These are phyloP conservation scores for Pollenia amentaria DNA, from an alignment of 2,888 invertebrate species.

Conservation along the genomic window DNA sequence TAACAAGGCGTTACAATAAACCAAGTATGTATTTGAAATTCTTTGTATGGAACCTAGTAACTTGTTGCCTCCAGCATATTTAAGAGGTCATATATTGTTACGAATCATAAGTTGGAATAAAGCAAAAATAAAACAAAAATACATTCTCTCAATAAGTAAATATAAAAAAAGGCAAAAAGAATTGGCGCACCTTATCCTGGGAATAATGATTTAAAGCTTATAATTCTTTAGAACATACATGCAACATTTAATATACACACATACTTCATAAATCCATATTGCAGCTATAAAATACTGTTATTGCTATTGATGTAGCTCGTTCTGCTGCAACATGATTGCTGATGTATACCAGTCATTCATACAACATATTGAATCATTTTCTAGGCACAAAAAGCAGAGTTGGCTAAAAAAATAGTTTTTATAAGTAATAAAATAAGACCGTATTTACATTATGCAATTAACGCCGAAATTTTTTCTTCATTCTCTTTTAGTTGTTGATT, in stretches of 20 bases:
- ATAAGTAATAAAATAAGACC: too few species aligned
- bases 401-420: neutral
- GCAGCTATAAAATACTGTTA: constrained; percentile 40
- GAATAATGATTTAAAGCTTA: constrained; percentile 73
- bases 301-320: constrained; percentile 26
- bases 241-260: constrained; percentile 30
- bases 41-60: constrained; percentile 65
- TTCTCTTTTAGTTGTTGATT: too few species aligned
- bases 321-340: constrained; percentile 46
- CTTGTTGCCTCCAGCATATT: constrained; percentile 71
- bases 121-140: constrained; percentile 36
- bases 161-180: constrained; percentile 27
- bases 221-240: constrained; percentile 62
- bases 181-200: constrained; percentile 73
- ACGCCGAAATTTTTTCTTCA: too few species aligned
- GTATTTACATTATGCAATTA: too few species aligned
- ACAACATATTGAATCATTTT: constrained; percentile 57
- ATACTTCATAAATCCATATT: constrained; percentile 12
- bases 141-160: constrained; percentile 39
- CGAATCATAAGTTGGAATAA: constrained; percentile 52
- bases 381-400: constrained; percentile 6
- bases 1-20: constrained; percentile 73
- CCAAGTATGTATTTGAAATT: constrained; percentile 57
- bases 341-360: constrained; percentile 60
- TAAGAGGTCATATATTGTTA: constrained; percentile 72